phyloP scores from a whole-genome alignment of 1,140 invertebrate species.

The Drosophila pruinosa region DNA sequence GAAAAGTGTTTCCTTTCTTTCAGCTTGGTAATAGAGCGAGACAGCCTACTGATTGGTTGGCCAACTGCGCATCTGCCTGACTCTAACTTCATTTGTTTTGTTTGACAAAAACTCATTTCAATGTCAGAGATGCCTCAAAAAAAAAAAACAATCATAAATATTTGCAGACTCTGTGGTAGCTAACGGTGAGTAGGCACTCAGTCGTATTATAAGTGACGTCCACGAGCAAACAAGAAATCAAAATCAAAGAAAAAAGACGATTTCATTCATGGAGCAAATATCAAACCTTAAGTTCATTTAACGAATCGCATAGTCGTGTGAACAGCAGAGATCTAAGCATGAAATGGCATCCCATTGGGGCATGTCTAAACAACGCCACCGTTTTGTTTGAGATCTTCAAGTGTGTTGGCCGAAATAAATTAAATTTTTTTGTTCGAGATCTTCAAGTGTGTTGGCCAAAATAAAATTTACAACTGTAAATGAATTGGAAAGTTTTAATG shows the following conservation, averaged over 20 bases:
- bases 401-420: constrained; percentile 37
- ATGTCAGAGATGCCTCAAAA: constrained; percentile 51
- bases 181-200: constrained; percentile 12
- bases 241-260: constrained; percentile 9
- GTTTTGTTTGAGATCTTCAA: constrained; percentile 46
- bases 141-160: constrained; percentile 39
- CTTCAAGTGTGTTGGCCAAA: not conserved
- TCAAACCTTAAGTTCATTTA: constrained; percentile 4
- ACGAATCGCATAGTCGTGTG: constrained; percentile 48
- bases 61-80: not conserved
- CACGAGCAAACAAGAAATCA: constrained; percentile 25
- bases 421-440: not conserved
- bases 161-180: constrained; percentile 49
- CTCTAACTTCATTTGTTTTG: not conserved
- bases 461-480: constrained; percentile 1
- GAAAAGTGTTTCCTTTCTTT: constrained; percentile 18
- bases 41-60: not conserved
- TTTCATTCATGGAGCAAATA: constrained; percentile 51
- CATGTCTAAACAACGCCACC: constrained; percentile 58
- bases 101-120: constrained; percentile 33
- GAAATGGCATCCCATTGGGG: constrained; percentile 30
- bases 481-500: constrained; percentile 46
- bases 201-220: constrained; percentile 48
- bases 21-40: not conserved
- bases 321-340: constrained; percentile 26